Base-by-base conservation (phyloP, 2,797 vertebrate genomes). In the Melanotaenia pygmaea region DNA sequence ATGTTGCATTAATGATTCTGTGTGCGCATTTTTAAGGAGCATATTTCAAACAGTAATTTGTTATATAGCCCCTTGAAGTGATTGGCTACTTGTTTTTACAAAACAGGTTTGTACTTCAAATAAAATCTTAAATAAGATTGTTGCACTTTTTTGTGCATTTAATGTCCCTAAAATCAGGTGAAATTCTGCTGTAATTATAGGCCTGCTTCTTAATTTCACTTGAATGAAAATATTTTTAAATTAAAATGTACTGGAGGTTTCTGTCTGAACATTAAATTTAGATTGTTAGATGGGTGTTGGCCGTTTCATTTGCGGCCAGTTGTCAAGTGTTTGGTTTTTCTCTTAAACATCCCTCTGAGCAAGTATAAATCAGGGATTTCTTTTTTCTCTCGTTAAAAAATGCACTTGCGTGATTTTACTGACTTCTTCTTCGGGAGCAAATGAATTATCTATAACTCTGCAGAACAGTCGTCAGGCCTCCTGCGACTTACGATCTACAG, bases 1-100 rank as follows among this genome's bases (percentile, higher is more conserved):
- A 5, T 54, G 24, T 50, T n/a, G 14, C 64, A 59, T 82, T 54
- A 74, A 72, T 81, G 26, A 74, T 66, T 67, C 43, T 58, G 8
- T 40, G 24, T 34, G 11, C 35, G 61, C 28, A 47, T 63, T 63
- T 62, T 63, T 4, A 14, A 57, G 18, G 26, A 56, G 7, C 26
- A 57, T 3, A 53, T 53, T 56, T 8, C 14, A 56, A 57, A 32
- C 28, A 28, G 14, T 57, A 26, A 53, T 53, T 53, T 13, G 10
- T 13, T 1, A 13, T 26, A 53, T 26, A 9, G 18, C 18, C 50
- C 14, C 26, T 16, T 28, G 53, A 56, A 56, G 53, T 56, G 1
- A 18, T 2, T 0, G 45, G 20, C 18, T n/a, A 10, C 45, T 2
- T 30, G 3, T 56, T 56, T 51, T 7, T 30, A 30, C 8, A 7